Evolutionary conservation across 2,797 vertebrate genomes (phyloP), one percentile per base, ranked within the genome.

Genomic region (Paramormyrops hopkinsi): DNA sequence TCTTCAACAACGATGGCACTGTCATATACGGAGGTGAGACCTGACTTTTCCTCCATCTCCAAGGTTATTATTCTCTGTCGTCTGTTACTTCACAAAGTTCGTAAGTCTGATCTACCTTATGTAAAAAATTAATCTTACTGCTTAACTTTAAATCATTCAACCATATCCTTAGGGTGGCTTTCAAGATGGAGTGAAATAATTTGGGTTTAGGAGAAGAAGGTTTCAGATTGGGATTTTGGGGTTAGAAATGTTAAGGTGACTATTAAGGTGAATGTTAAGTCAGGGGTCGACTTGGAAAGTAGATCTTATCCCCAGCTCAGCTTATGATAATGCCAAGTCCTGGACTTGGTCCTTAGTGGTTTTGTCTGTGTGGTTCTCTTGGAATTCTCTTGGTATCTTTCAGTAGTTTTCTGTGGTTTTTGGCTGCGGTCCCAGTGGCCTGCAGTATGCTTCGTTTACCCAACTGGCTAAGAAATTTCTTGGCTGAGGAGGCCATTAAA

Each of bases 1-100:
- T 99, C 86, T 99, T 99, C 95, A 99, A 99, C 94, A 98, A 99
- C 92, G 99, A 97, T 0, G 99, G 98, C 92, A 99, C 99, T 0
- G 98, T 99, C 91, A 99, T 99, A 95, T 99, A 99, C 89, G 99
- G 99, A 97, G 99, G 99, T 99, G 96, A 95, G 92, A 0, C 53
- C 9, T 17, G 2, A 14, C n/a, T 29, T 48, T 17, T 14, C 29
- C 4, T 33, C 17, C 46, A 51, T 11, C 82, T 22, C 50, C 3
- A 33, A 14, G 22, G 46, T 51, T 53, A 8, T 19, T 11, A 22
- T 51, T 53, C 22, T 79, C 14, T 79, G 37, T 73, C 22, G 11
- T 37, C 14, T 87, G 51, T 56, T 54, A 1, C 46, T 85, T 85
- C 9, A 12, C 83, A 19, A 51, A 14, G n/a, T 85, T 25, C 3